Base-by-base conservation (phyloP, 2,888 invertebrate genomes). In the Synergus japonicus region DNA sequence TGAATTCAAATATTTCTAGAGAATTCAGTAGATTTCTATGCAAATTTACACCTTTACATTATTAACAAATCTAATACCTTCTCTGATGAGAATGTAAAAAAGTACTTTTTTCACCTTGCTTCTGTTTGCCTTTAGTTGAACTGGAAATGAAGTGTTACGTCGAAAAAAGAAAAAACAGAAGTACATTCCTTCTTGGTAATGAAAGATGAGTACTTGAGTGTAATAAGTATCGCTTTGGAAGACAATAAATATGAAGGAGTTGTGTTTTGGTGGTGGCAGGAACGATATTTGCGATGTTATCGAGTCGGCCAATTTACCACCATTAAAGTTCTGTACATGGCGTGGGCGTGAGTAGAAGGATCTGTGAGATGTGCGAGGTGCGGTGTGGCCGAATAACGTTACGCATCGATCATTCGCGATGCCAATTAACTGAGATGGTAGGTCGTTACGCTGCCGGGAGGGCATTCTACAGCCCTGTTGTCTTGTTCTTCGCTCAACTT, bases 371-470 rank as follows among this genome's bases (percentile, higher is more conserved):
- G 76, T 78, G 78, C 77, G 84, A 82, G 83, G 80, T 63, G 82
- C 69, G 73, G 80, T 67, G 79, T 83, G 80, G 81, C 84, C 86
- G 85, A 87, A 87, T 88, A 87, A 87, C 85, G 87, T 86, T 84
- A 84, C 84, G 81, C 88, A 89, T 90, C 88, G 87, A 90, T 90
- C 90, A 89, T 88, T 81, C 84, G 76, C 80, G 83, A 80, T 86
- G 89, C 89, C 90, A 90, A 90, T 90, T 89, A 89, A 88, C 86
- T 83, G 77, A 81, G 82, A 85, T 83, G 83, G 82, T 84, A 83
- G 83, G 81, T 84, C 84, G 86, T 84, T 84, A 85, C 78, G 79
- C 78, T 79, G 83, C 78, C 81, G 81, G 85, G 83, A 83, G 81
- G 82, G 82, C 85, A 84, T 83, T 83, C 82, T 85, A 13, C 29